Conservation (phyloP, 2,888 invertebrate species). For the Leuctra nigra region DNA sequence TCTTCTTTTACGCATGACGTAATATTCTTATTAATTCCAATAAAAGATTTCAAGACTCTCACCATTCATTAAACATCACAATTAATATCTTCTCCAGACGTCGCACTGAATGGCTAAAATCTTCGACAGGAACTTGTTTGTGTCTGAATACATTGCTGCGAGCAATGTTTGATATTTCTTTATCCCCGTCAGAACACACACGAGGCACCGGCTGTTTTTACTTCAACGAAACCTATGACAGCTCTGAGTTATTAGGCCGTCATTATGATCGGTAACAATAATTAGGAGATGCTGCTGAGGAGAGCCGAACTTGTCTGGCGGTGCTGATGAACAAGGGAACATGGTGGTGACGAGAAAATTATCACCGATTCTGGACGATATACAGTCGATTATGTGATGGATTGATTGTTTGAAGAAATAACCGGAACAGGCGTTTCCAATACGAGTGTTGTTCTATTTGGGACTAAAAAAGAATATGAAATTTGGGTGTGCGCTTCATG, state of each 20-base stretch:
- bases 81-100: too few relatives aligned
- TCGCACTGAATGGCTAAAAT: too few relatives aligned
- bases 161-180: slow-evolving; percentile 7
- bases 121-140: too few relatives aligned
- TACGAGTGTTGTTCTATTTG: not conserved
- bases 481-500: too few relatives aligned
- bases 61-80: too few relatives aligned
- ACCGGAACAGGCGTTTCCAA: slow-evolving; percentile 12
- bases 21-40: too few relatives aligned
- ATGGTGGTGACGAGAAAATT: not conserved
- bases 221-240: not conserved
- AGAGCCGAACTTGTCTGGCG: too few relatives aligned
- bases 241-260: not conserved
- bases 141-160: not conserved
- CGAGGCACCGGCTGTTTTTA: not conserved
- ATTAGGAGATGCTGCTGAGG: not conserved
- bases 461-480: not conserved
- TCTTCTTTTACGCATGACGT: too few relatives aligned
- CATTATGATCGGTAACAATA: slow-evolving; percentile 2
- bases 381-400: slow-evolving; percentile 1
- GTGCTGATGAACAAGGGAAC: not conserved
- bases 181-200: slow-evolving; percentile 7
- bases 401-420: not conserved
- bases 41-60: too few relatives aligned
- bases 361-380: not conserved